A percentile compares a stretch with the other conserved stretches of the same genome.
Conservation (phyloP, 1,140 invertebrate genomes). For the Ganaspis sp. region DNA sequence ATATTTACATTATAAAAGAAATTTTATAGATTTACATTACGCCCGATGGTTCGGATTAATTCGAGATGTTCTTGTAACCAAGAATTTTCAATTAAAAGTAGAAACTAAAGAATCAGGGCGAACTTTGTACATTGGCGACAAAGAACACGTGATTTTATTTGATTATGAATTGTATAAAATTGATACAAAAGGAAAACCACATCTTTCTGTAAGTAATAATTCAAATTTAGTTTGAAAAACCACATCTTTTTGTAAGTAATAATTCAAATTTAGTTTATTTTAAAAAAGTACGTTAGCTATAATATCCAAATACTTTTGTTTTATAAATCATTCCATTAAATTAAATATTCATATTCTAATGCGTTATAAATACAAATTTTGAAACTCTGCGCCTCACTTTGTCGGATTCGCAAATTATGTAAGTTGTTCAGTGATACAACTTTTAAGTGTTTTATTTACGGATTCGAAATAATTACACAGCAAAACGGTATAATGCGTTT, state of each 20-base stretch:
- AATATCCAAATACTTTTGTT: no score
- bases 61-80: not conserved
- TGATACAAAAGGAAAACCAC: not conserved
- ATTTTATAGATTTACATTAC: not conserved
- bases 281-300: no score
- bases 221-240: not conserved
- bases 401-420: no score
- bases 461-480: no score
- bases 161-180: conserved; percentile 7
- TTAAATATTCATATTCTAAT: no score
- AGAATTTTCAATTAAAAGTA: not conserved
- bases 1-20: no score
- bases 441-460: no score
- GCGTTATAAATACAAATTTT: no score
- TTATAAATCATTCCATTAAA: no score
- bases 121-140: not conserved
- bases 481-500: no score
- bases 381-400: no score
- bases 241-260: not conserved
- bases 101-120: not conserved
- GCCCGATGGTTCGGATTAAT: not conserved
- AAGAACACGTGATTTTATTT: not conserved
- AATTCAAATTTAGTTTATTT: not conserved
- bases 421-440: no score
- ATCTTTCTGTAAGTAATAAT: not conserved